phyloP scores from a whole-genome alignment of 1,140 invertebrate genomes.

The Drosophila melanogaster region DNA sequence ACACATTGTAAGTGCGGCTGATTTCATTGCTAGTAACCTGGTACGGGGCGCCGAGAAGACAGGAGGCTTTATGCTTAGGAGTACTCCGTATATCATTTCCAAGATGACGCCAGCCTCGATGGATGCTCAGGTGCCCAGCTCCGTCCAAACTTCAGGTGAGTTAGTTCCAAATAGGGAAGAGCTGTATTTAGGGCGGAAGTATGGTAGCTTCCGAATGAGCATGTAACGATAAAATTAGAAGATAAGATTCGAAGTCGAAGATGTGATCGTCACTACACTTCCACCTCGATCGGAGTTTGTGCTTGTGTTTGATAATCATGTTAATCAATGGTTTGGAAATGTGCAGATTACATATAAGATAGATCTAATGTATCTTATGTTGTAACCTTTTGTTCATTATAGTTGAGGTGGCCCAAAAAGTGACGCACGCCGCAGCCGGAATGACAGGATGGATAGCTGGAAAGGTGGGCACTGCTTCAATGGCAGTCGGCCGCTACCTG shows the following conservation, averaged over 20 bases:
- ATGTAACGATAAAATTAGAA: neutral
- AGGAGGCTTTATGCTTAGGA: slow-evolving; percentile 86
- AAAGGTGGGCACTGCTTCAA: slow-evolving; percentile 88
- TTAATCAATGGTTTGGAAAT: too few species aligned
- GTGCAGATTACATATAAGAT: too few species aligned
- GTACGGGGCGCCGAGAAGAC: slow-evolving; percentile 88
- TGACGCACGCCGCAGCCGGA: slow-evolving; percentile 87
- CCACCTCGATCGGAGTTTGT: too few species aligned
- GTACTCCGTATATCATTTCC: slow-evolving; percentile 87
- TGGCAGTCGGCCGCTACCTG: slow-evolving; percentile 87
- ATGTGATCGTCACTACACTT: too few species aligned
- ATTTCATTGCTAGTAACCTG: slow-evolving; percentile 88
- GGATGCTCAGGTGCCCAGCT: slow-evolving; percentile 83
- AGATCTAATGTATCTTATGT: too few species aligned
- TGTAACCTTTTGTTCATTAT: neutral
- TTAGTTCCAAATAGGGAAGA: neutral
- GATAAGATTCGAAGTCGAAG: too few species aligned
- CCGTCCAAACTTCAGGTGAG: slow-evolving; percentile 84
- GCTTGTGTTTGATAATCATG: too few species aligned
- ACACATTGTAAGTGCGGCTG: slow-evolving; percentile 86
- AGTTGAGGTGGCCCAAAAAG: slow-evolving; percentile 87
- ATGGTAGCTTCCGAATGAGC: too few species aligned
- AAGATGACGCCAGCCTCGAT: slow-evolving; percentile 85
- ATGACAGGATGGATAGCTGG: slow-evolving; percentile 88
- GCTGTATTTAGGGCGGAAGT: too few species aligned